Evolutionary conservation across 2,888 invertebrate genomes (phyloP), one percentile per base, ranked within the genome.

Genomic region (Odiellus spinosus): DNA sequence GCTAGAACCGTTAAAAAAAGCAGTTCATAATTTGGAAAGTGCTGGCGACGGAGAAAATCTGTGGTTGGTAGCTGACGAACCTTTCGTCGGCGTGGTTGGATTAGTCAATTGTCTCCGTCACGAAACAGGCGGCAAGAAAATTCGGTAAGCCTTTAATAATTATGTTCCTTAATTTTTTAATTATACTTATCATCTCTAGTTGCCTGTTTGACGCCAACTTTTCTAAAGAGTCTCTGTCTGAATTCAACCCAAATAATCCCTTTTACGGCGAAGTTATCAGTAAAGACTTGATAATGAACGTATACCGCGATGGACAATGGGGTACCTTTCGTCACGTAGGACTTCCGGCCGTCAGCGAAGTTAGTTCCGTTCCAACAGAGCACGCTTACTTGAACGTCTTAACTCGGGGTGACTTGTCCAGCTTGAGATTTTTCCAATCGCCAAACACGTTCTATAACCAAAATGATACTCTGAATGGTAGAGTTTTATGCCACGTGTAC

Each of bases 381-480:
- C 87, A 93, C 69, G 95, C 95, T 12, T 95, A 88, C 68, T 82
- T 96, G 44, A 95, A 96, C 69, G 82, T 90, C 1, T 65, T 90
- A 57, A 80, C 80, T 14, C 76, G 93, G 62, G 96, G 96, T 47
- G 96, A 98, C 70, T 74, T 98, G 56, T 78, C 91, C 17, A 91
- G 84, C 58, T 75, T 90, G 56, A 77, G 78, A 60, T 96, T 86
- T 95, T 85, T 95, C 62, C 90, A 86, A 71, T 86, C 85, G 47
- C 82, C 81, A 44, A 73, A 79, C 42, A 73, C 76, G 38, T 76
- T 74, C 59, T 26, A 26, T 20, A 44, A 15, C 17, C 18, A 44
- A 14, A 44, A 33, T 11, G 20, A 35, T 6, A 21, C 8, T 4
- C 26, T 11, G 15, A 20, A 36, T 12, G 45, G 19, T 15, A 35